Evolutionary conservation across 2,888 invertebrate genomes (phyloP).

Genomic region (Macrophya annulata): DNA sequence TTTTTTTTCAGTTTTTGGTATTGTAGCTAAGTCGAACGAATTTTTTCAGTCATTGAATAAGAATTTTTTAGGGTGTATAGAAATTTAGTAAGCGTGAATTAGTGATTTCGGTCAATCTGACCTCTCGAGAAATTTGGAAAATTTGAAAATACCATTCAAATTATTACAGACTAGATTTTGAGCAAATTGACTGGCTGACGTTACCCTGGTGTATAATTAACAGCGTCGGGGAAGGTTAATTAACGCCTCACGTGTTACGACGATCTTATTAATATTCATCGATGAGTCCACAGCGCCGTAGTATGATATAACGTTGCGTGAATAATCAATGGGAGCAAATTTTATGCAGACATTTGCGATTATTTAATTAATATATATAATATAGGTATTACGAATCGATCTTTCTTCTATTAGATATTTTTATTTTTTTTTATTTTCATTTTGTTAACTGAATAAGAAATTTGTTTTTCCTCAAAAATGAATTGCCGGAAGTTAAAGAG

Average conservation of each 20-base stretch:
- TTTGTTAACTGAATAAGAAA: no score
- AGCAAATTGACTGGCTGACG: background rate
- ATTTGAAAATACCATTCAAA: background rate
- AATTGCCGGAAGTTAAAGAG: background rate
- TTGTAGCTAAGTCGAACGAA: background rate
- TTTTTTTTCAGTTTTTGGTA: background rate
- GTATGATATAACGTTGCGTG: background rate
- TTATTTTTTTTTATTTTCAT: background rate
- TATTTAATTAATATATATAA: background rate
- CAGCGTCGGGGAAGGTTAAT: background rate
- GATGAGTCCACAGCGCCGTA: background rate
- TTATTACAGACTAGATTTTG: background rate
- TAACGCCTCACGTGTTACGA: background rate
- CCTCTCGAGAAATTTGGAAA: background rate
- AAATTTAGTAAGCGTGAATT: background rate
- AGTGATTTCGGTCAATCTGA: background rate
- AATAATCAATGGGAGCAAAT: background rate
- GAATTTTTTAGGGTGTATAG: background rate
- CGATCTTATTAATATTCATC: constrained; percentile 7
- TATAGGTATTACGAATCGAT: background rate
- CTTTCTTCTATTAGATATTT: no score
- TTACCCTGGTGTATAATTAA: background rate
- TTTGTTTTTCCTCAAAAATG: background rate
- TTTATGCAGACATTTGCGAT: background rate
- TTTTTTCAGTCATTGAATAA: background rate